Evolutionary conservation across 2,797 vertebrate species (phyloP), one percentile per base, ranked within the genome.

Genomic region (Gorsachius magnificus): DNA sequence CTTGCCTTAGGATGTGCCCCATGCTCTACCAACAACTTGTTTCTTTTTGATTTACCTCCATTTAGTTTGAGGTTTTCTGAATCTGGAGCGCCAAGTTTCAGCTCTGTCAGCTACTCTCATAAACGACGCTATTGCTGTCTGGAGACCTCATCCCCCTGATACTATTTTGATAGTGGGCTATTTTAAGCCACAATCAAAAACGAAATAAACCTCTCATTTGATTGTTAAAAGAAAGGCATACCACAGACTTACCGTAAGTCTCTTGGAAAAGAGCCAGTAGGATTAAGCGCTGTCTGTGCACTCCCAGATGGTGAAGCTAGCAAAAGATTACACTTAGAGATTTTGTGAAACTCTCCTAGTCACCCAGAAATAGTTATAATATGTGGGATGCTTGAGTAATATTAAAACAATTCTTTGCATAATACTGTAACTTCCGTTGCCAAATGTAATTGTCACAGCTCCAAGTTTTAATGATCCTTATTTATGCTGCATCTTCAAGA

Each of bases 271-370:
- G 94, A 87, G 78, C 95, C 92, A 91, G 46, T 19, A 41, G 83
- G 82, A 83, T 92, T 87, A 95, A 94, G 41, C 25, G 8, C 46
- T 95, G 78, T 93, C 84, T 96, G 63, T 87, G 71, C 54, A 31
- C 50, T 94, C 76, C 91, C 94, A 93, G 92, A 96, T 96, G 94
- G 92, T 65, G 25, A 92, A 96, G 82, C 72, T 94, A 57, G 71
- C 79, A 68, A 51, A 89, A 91, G 87, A 93, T 95, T 91, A 29
- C 72, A 26, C 82, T 75, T 87, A 13, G 28, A 91, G 75, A 63
- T 94, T 85, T 91, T 87, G 72, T 87, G 79, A 94, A 95, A 64
- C 79, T 72, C 60, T 89, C 33, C 21, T 35, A 70, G 92, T 87
- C 5, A 2, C 76, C 28, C 24, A 84, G 66, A 82, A 95, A 85